Conservation (phyloP, 1,140 invertebrate genomes). For the Drosophila sp. region DNA sequence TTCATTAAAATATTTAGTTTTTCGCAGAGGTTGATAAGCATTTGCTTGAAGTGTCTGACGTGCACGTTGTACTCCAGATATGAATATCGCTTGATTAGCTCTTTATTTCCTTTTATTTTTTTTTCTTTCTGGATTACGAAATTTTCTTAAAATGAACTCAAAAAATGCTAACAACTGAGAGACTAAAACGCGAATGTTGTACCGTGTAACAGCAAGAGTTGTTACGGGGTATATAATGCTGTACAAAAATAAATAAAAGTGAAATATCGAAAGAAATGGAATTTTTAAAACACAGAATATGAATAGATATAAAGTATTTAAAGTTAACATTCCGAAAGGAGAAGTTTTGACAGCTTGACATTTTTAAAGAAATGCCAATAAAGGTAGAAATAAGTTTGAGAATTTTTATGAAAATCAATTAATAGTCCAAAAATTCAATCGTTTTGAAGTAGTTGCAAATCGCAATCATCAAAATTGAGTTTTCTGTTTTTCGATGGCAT, state of each 20-base stretch:
- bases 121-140: constrained; percentile 31
- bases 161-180: constrained; percentile 27
- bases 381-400: no score
- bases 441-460: no score
- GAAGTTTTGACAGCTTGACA: no score
- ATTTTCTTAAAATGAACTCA: constrained; percentile 24
- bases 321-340: no score
- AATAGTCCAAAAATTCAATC: no score
- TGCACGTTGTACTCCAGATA: constrained; percentile 1
- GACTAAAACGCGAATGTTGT: constrained; percentile 21
- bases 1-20: constrained; percentile 11
- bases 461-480: no score
- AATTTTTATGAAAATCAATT: no score
- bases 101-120: constrained; percentile 19
- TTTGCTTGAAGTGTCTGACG: not conserved
- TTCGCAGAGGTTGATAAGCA: constrained; percentile 32
- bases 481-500: no score
- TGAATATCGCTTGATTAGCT: constrained; percentile 40
- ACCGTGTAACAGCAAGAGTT: not conserved
- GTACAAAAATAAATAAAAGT: not conserved
- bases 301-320: no score
- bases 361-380: no score
- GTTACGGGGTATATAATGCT: not conserved
- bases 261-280: not conserved
- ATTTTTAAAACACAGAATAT: no score